Evolutionary conservation across 2,113 vertebrate species (phyloP).

Genomic region (Bubo scandiacus): DNA sequence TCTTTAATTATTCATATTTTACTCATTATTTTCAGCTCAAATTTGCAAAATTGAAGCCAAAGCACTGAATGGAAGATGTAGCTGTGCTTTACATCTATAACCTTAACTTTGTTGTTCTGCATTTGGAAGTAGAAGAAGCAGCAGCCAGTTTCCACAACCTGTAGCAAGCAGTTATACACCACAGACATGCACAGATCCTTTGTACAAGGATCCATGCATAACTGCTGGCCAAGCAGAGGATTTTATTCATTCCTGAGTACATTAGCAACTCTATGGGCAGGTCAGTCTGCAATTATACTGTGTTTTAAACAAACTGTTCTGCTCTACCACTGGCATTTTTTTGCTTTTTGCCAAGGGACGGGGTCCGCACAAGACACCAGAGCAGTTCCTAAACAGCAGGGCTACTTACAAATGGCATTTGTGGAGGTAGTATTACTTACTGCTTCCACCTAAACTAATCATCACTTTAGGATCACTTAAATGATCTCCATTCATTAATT

Average conservation of each 20-base stretch:
- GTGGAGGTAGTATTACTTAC: background rate
- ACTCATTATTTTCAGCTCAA: background rate
- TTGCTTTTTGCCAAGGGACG: background rate
- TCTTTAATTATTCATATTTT: constrained; percentile 42
- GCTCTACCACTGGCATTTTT: background rate
- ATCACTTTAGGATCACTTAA: background rate
- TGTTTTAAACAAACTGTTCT: background rate
- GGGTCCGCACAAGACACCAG: background rate
- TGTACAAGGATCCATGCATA: background rate
- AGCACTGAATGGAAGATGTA: background rate
- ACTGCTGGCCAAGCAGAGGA: background rate
- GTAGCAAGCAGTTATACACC: background rate
- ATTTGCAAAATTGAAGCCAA: background rate
- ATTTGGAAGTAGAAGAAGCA: background rate
- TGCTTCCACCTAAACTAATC: background rate
- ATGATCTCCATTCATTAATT: background rate
- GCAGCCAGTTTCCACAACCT: background rate
- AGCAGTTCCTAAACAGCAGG: background rate
- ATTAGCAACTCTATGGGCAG: background rate
- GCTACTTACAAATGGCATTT: background rate
- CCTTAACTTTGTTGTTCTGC: background rate
- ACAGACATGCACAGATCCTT: background rate
- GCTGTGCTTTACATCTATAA: background rate
- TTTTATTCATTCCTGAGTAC: background rate
- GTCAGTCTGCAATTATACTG: background rate